These are phyloP conservation scores for Rostratula benghalensis DNA, from an alignment of 2,113 vertebrate genomes.

Conservation along the genomic window DNA sequence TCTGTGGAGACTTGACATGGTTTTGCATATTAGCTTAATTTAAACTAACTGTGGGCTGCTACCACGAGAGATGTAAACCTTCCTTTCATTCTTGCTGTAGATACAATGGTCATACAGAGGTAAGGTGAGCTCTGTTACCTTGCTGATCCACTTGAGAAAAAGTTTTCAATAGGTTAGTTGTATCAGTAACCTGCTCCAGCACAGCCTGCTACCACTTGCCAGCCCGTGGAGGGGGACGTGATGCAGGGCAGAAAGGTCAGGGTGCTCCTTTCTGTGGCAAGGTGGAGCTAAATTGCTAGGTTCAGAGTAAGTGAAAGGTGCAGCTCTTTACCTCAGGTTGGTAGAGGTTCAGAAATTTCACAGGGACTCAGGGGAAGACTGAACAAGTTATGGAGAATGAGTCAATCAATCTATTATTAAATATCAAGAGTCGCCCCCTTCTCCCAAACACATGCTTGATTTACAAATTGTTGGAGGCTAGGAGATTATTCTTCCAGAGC, in stretches of 20 bases:
- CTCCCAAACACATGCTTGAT: neutral
- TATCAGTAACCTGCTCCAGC: neutral
- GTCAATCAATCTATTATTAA: neutral
- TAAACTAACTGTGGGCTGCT: neutral
- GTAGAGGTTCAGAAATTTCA: neutral
- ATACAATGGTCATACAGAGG: neutral
- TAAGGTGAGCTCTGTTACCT: neutral
- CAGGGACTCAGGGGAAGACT: neutral
- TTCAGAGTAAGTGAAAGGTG: neutral
- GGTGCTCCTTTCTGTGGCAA: neutral
- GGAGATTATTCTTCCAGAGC: neutral
- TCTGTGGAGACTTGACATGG: neutral
- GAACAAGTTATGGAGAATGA: neutral
- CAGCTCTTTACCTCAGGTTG: neutral
- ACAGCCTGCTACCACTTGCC: neutral
- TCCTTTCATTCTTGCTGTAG: neutral
- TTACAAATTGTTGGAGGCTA: neutral
- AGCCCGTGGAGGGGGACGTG: accelerated
- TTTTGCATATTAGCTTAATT: neutral
- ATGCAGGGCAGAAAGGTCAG: neutral
- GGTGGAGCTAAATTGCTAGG: neutral
- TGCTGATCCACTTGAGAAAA: neutral
- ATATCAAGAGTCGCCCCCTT: neutral
- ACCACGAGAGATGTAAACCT: neutral
- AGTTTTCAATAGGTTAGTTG: neutral